Evolutionary conservation across 2,888 invertebrate genomes (phyloP).

Genomic region (Bruchidius siliquastri): DNA sequence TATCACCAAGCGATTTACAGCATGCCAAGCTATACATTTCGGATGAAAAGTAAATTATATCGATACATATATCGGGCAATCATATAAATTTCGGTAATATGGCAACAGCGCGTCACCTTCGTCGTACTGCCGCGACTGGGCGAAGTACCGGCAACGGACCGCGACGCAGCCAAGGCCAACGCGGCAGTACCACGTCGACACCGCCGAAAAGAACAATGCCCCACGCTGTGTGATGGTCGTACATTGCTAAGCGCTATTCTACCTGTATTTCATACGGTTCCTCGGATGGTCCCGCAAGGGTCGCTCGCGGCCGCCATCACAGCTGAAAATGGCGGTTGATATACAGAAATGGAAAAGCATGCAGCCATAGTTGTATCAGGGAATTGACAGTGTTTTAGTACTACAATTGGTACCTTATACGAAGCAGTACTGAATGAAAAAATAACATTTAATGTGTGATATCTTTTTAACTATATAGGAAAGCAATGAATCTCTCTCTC

Average conservation of each 20-base stretch:
- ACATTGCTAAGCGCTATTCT: conserved; percentile 4
- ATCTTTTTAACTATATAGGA: too few relatives aligned
- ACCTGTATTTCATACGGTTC: conserved; percentile 11
- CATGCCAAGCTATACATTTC: too few relatives aligned
- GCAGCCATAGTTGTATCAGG: too few relatives aligned
- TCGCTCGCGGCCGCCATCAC: neutral
- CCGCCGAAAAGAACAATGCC: conserved; percentile 35
- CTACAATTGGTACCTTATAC: too few relatives aligned
- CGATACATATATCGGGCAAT: too few relatives aligned
- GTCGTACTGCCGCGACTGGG: neutral
- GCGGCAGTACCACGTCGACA: neutral
- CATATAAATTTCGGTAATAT: neutral
- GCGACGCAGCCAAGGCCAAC: conserved; percentile 26
- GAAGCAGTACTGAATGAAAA: too few relatives aligned
- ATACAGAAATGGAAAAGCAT: too few relatives aligned
- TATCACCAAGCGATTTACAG: too few relatives aligned
- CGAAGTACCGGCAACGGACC: neutral
- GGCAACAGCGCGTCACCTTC: neutral
- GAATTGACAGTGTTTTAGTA: too few relatives aligned
- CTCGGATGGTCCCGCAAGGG: neutral
- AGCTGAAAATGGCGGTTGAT: neutral
- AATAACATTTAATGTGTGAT: too few relatives aligned
- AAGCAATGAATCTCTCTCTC: too few relatives aligned
- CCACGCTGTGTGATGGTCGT: conserved; percentile 31
- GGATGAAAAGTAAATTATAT: too few relatives aligned